Base-by-base conservation (phyloP, 2,797 vertebrate species). In the Phrynocephalus vlangalii region DNA sequence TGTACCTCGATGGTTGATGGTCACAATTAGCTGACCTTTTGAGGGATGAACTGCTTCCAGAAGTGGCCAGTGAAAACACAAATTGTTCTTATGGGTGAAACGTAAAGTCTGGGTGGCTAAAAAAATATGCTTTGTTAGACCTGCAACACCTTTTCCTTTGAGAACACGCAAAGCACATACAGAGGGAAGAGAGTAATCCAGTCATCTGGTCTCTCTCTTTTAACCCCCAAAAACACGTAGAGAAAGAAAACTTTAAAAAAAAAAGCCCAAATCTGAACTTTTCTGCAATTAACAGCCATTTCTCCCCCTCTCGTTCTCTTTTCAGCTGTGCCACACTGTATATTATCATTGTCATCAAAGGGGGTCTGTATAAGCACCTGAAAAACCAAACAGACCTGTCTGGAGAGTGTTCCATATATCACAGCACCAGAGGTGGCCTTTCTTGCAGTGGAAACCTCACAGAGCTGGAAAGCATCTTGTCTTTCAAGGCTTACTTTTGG, bases 321-420 rank as follows among this genome's bases (percentile, higher is more conserved):
- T 92, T 93, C 82, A 87, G 83, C 87, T 84, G 28, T 92, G 87
- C 91, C 94, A 87, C 93, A 86, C 26, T 76, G 1, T 90, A 79
- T 90, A 91, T 94, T 95, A 95, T 94, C 94, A 91, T 90, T 94
- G 91, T 94, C 94, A 94, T 96, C 95, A 93, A 92, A 95, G 94
- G 90, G 90, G 87, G 86, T 94, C 85, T 94, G 95, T 92, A 83
- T 93, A 84, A 86, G 94, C 96, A 95, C 96, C 91, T 94, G 96
- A 96, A 96, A 96, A 96, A 95, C 94, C 94, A 94, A 96, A 96
- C 93, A 1, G 95, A 96, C 95, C 94, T 95, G 95, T 95, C 94
- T 95, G 92, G 92, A 92, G 77, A 92, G 87, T 94, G 93, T 95
- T 94, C 95, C 87, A 86, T 92, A 88, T 94, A 94, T 94, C 95